These are phyloP conservation scores for Venusia cambrica DNA, from an alignment of 2,888 invertebrate genomes.

Conservation along the genomic window DNA sequence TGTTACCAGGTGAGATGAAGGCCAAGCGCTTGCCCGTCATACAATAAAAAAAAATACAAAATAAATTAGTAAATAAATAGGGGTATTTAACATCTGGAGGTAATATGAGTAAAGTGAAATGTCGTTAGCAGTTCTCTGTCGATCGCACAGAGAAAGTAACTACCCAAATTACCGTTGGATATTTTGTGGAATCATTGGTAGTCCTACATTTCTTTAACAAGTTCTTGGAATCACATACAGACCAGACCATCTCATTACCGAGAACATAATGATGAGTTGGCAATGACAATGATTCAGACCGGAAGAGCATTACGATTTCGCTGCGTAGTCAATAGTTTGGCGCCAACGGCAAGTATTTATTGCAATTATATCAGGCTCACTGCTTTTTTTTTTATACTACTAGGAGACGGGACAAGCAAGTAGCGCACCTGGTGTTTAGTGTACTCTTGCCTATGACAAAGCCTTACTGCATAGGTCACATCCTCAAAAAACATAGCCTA, in stretches of 20 bases:
- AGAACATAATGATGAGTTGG: slow-evolving; percentile 15
- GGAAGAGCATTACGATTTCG: slow-evolving; percentile 43
- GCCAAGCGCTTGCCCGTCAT: too few relatives aligned
- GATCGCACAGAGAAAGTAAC: slow-evolving; percentile 48
- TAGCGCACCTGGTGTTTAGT: too few relatives aligned
- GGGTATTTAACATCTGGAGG: slow-evolving; percentile 1
- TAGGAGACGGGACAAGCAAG: too few relatives aligned
- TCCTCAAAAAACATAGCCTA: too few relatives aligned
- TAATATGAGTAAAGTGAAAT: slow-evolving; percentile 5
- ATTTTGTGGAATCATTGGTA: slow-evolving; percentile 41
- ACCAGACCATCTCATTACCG: slow-evolving; percentile 18
- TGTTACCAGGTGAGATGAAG: too few relatives aligned
- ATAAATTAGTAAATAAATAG: background rate
- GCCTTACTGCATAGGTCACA: too few relatives aligned
- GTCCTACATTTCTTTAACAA: background rate
- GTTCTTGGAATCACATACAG: too few relatives aligned
- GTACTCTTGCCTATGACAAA: too few relatives aligned
- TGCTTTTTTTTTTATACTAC: too few relatives aligned
- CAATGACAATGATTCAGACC: slow-evolving; percentile 41
- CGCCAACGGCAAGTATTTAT: slow-evolving; percentile 44
- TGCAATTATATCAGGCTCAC: slow-evolving; percentile 43
- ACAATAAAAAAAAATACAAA: too few relatives aligned
- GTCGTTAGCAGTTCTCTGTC: slow-evolving; percentile 20
- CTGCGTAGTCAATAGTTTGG: slow-evolving; percentile 35
- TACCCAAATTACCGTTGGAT: slow-evolving; percentile 49